A percentile compares a stretch with the other conserved stretches of the same genome.
Conservation (phyloP, 2,888 invertebrate genomes). For the Acleris laterana region DNA sequence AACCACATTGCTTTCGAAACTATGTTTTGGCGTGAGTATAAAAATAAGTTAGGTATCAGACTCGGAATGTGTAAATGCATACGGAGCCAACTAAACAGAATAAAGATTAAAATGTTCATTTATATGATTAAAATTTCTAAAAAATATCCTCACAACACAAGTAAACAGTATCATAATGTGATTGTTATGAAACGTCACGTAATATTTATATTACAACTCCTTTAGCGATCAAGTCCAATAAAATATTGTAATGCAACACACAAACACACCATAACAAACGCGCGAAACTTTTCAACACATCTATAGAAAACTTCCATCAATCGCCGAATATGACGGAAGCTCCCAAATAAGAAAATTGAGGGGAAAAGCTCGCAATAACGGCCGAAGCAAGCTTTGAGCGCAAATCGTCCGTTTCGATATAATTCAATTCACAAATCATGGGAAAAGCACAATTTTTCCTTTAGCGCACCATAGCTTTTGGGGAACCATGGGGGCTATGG, state of each 20-base stretch:
- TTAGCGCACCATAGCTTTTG: constrained; percentile 32
- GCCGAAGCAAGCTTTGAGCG: constrained; percentile 17
- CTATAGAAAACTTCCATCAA: constrained; percentile 31
- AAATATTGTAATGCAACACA: background rate
- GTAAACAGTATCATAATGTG: too few species aligned
- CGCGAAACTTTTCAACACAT: background rate
- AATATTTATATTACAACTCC: too few species aligned
- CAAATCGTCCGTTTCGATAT: constrained; percentile 30
- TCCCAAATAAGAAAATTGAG: constrained; percentile 17
- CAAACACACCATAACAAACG: background rate
- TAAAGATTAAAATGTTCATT: too few species aligned
- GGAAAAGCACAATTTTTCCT: constrained; percentile 35
- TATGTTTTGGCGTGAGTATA: too few species aligned
- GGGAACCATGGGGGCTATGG: constrained; percentile 15
- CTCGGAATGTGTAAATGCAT: too few species aligned
- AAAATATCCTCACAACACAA: too few species aligned
- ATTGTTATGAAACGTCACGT: too few species aligned
- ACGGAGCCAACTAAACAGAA: too few species aligned
- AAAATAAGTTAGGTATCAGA: too few species aligned
- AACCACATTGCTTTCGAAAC: too few species aligned
- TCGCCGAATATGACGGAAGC: constrained; percentile 28
- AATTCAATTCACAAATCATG: constrained; percentile 36
- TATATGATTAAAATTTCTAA: too few species aligned
- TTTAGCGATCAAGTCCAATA: too few species aligned
- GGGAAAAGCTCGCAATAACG: constrained; percentile 25